Evolutionary conservation across 2,113 vertebrate species (phyloP).

Genomic region (Odontophorus gujanensis): DNA sequence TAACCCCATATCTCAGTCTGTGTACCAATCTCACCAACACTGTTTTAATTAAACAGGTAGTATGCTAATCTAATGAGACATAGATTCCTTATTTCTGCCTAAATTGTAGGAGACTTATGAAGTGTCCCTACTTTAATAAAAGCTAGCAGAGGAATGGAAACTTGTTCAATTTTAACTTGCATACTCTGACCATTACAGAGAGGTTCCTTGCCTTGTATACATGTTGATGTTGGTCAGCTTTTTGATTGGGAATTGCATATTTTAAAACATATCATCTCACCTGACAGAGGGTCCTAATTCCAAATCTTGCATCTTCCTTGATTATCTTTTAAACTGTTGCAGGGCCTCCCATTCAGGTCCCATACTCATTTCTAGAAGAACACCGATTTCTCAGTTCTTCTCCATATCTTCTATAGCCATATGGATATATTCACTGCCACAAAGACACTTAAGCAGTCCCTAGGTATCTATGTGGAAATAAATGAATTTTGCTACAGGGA

Average conservation of each 20-base stretch:
- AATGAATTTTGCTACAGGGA: not conserved
- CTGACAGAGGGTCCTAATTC: not conserved
- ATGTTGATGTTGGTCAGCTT: not conserved
- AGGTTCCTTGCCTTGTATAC: not conserved
- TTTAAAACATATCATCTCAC: not conserved
- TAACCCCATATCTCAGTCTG: not conserved
- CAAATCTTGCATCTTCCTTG: not conserved
- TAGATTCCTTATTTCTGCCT: not conserved
- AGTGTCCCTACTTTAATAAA: not conserved
- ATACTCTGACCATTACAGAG: not conserved
- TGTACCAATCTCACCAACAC: not conserved
- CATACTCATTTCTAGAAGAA: not conserved
- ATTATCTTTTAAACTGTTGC: not conserved
- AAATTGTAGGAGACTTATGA: not conserved
- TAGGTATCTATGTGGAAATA: not conserved
- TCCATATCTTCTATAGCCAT: not conserved
- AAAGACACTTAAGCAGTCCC: not conserved
- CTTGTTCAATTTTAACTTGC: not conserved
- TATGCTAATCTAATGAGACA: not conserved
- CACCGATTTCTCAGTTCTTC: not conserved
- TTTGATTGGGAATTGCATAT: not conserved
- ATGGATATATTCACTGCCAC: not conserved
- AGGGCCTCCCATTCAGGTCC: not conserved
- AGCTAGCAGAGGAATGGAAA: not conserved
- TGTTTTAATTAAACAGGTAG: not conserved